Evolutionary conservation across 2,113 vertebrate genomes (phyloP), one percentile per base, ranked within the genome.

Genomic region (Ifrita kowaldi): DNA sequence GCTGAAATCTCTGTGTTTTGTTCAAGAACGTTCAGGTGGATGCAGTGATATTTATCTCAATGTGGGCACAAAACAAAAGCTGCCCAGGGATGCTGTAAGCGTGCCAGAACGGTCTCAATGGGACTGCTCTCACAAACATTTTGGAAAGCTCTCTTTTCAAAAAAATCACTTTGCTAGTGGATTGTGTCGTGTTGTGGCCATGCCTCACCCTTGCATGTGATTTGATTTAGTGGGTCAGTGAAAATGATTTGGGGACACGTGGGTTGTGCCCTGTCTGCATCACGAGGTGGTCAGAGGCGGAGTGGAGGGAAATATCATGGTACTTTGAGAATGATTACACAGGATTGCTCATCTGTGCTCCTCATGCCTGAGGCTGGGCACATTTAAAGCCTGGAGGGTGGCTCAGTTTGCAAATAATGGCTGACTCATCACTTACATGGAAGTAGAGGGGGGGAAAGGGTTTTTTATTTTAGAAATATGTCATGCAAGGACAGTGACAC

Each of bases 121-220:
- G 90, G 83, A 84, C 44, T 93, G 90, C 92, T 95, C 92, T 96
- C 92, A 64, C 80, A 92, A 75, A 88, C 83, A 73, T 59, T 96
- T 94, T 94, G 85, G 90, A 96, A 94, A 97, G 87, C 64, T 92
- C 56, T 60, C 93, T 71, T 92, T 94, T 82, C 56, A 96, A 27
- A 84, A 84, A 64, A 78, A 44, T 7, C 92, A 53, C 83, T 93
- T 89, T 89, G 68, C 77, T 65, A 8, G 69, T 75, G 88, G 57
- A 81, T 96, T 93, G 37, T 44, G 56, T 56, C 8, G 0, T 39
- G 90, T 44, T 89, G 69, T 55, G 86, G 57, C 73, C 32, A 0
- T 22, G 30, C 41, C 77, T 89, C 86, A 46, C 44, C 80, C 69
- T 71, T 68, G 76, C 96, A 84, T 75, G 84, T 97, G 92, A 94